These are phyloP conservation scores for Noctua pronuba DNA, from an alignment of 2,888 invertebrate genomes.

Conservation along the genomic window DNA sequence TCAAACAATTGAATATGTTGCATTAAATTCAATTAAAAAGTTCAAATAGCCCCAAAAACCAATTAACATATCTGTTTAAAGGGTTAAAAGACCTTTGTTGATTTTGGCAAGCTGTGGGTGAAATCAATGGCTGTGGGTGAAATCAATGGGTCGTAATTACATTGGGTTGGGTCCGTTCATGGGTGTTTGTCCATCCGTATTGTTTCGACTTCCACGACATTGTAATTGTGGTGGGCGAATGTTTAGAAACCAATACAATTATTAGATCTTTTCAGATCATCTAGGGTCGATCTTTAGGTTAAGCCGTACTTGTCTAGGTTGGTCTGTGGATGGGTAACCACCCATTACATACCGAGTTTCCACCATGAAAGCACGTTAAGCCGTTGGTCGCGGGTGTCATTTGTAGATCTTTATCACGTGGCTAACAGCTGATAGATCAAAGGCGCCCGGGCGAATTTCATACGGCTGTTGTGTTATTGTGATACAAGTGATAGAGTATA, in stretches of 20 bases:
- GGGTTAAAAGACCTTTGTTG: conserved; percentile 18
- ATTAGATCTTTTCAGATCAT: background rate
- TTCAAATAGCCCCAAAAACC: conserved; percentile 25
- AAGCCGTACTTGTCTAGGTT: too few species aligned
- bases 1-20: conserved; percentile 29
- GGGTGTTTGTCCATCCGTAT: conserved; percentile 9
- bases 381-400: too few species aligned
- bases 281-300: too few species aligned
- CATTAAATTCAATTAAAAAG: conserved; percentile 34
- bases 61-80: conserved; percentile 23
- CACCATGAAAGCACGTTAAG: too few species aligned
- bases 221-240: background rate
- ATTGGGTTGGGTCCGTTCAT: conserved; percentile 23
- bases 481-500: too few species aligned
- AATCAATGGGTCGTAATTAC: conserved; percentile 30
- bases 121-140: conserved; percentile 10
- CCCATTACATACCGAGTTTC: too few species aligned
- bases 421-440: too few species aligned
- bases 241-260: background rate
- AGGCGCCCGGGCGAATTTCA: too few species aligned
- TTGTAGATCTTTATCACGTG: too few species aligned
- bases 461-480: too few species aligned
- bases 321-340: too few species aligned
- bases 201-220: background rate
- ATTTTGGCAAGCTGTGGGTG: background rate